Base-by-base conservation (phyloP, 2,113 vertebrate species). In the Triplophysa tibetana region DNA sequence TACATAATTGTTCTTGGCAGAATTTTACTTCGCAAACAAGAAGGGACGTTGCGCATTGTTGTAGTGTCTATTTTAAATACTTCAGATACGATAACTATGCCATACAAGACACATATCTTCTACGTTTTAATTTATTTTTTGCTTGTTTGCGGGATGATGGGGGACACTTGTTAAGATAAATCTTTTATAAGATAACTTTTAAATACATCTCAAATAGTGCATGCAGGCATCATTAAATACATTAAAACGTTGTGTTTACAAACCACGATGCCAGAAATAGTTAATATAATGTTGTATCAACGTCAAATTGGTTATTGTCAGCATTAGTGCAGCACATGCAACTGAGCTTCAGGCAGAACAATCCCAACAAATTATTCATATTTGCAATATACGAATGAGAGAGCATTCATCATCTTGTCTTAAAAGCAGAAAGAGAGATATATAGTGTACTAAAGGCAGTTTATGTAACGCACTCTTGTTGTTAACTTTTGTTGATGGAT, bases 331-430 rank as follows among this genome's bases (percentile, higher is more conserved):
- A 33, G 50, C 68, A 56, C 41, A 8, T 38, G 14, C 14, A n/a
- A 58, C 29, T 60, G 29, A 73, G 14, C 70, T 60, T 33, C 54
- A 58, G 70, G 19, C 52, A 73, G 70, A 58, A 23, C 52, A 58
- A 73, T 41, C 29, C 21, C 70, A 33, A 41, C 33, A 41, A 14
- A 13, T 14, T 16, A 13, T 23, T 43, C 2, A 58, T 58, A 21
- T 29, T 38, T 7, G 33, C 2, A 41, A 73, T 14, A 14, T 8
- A 60, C 43, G 6, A 38, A 7, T 38, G 33, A 38, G 33, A 38
- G 33, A 8, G 33, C 6, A 38, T 38, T 38, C 7, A 1, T 7
- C 33, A 7, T 38, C 7, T 8, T 38, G 33, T 38, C 33, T 38
- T 38, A 38, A 29, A 33, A 33, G 33, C 33, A 4, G 6, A 6